A percentile compares a stretch with the other conserved stretches of the same genome.
Conservation (phyloP, 2,888 invertebrate species). For the Glomeris marginata region DNA sequence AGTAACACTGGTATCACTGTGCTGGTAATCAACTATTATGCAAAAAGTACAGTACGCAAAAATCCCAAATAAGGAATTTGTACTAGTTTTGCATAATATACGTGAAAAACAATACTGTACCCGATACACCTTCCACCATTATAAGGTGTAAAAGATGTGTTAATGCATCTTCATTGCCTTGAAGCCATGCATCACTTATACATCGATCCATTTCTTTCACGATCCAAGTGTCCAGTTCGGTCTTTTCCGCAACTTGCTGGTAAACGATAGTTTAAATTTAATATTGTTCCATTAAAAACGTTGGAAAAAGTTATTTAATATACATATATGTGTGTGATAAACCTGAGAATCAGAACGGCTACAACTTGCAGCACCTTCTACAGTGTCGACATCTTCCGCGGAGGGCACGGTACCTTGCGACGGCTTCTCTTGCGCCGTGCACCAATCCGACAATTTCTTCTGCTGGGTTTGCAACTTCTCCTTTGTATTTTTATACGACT, state of each 20-base stretch:
- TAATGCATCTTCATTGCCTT: conserved; percentile 48
- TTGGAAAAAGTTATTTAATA: no score
- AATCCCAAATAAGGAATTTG: no score
- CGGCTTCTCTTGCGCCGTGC: conserved; percentile 12
- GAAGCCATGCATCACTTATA: conserved; percentile 45
- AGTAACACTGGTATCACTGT: conserved; percentile 46
- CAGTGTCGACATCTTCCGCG: no score
- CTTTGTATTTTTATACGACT: conserved; percentile 24
- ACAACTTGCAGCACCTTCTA: no score
- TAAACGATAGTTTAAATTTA: no score
- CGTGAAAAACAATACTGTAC: conserved; percentile 19
- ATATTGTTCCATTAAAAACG: no score
- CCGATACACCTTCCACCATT: conserved; percentile 57
- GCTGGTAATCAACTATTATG: conserved; percentile 41
- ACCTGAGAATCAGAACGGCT: no score
- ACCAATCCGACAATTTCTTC: conserved; percentile 26
- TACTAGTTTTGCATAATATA: neutral
- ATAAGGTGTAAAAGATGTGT: conserved; percentile 61
- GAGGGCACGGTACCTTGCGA: no score
- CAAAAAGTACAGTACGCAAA: neutral
- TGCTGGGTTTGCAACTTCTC: conserved; percentile 23
- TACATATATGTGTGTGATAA: no score
- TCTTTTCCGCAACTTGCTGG: no score
- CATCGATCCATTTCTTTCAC: conserved; percentile 51
- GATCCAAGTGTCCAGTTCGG: no score